A percentile compares a stretch with the other conserved stretches of the same genome.
Conservation (phyloP, 2,888 invertebrate species). For the Hermaeophaga mercurialis region DNA sequence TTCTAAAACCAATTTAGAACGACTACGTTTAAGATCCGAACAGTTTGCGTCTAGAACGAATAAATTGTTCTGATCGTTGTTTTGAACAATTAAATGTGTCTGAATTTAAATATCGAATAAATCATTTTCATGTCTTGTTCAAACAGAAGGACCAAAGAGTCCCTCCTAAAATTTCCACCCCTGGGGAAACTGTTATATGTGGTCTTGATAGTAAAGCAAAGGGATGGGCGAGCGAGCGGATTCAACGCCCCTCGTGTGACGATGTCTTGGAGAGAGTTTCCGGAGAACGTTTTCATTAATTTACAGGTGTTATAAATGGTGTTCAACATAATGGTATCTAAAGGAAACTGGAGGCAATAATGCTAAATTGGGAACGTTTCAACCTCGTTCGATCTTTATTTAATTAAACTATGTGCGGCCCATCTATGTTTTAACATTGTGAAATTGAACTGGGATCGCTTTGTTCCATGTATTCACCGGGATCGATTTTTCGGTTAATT, state of each 20-base stretch:
- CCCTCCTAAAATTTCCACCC: background rate
- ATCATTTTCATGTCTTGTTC: no score
- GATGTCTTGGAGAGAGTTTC: conserved; percentile 21
- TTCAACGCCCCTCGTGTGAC: conserved; percentile 19
- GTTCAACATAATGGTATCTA: conserved; percentile 23
- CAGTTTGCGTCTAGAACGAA: no score
- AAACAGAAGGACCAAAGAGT: no score
- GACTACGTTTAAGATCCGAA: no score
- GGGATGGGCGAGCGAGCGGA: conserved; percentile 22
- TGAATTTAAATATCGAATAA: no score
- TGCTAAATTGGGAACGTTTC: conserved; percentile 15
- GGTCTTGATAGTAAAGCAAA: conserved; percentile 45
- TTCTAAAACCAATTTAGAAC: no score
- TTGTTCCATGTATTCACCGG: background rate
- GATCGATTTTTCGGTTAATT: background rate
- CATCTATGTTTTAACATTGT: conserved; percentile 6
- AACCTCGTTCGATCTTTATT: conserved; percentile 18
- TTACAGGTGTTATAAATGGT: conserved; percentile 34
- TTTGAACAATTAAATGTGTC: no score
- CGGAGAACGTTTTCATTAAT: conserved; percentile 27
- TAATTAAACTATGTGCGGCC: conserved; percentile 10
- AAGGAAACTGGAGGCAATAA: conserved; percentile 17
- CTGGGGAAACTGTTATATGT: conserved; percentile 52
- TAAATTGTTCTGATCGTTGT: no score
- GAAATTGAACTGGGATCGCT: background rate